Base-by-base conservation (phyloP, 1,140 invertebrate species). In the Nasonia longicornis region DNA sequence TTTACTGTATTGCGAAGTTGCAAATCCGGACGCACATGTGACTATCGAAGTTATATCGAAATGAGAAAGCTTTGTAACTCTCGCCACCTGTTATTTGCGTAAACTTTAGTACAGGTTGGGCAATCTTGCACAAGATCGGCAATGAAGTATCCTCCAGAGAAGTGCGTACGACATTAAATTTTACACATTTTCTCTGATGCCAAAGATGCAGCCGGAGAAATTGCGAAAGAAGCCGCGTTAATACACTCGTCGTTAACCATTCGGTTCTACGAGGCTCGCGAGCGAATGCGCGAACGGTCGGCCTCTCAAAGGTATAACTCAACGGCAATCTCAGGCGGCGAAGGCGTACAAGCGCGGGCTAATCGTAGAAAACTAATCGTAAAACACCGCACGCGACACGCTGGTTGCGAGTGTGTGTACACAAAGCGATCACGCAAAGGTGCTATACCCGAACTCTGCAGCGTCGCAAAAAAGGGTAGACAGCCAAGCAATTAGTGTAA, bases 361-460 rank as follows among this genome's bases (percentile, higher is more conserved):
- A 69, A 48, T 63, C 31, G 73, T 66, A 42, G 70, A 79, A 64
- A 66, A 73, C 78, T 31, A 75, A 80, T 80, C 79, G 71, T 80
- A 80, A 80, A 80, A 29, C 31, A 35, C 63, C 42, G 77, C 78
- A 73, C 58, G 71, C 79, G 79, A 69, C 79, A 69, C 79, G 26
- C 45, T 26, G 31, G n/a, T 26, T 48, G 26, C 12, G 26, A 58
- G 12, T 48, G 38, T 8, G 29, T 67, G 6, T 70, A 70, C 35
- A 70, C 76, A 79, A 72, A 72, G 66, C 14, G 58, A 80, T 74
- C 71, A 35, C 38, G 71, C 79, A 63, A 80, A 42, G 71, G 58
- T 42, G 2, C 70, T 66, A 64, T 20, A 64, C 52, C 48, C 48
- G 29, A 11, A 22, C 10, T 67, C 1, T 1, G 48, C 3, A 42